phyloP scores from a whole-genome alignment of 2,888 invertebrate genomes.

The Orchestes rusci region DNA sequence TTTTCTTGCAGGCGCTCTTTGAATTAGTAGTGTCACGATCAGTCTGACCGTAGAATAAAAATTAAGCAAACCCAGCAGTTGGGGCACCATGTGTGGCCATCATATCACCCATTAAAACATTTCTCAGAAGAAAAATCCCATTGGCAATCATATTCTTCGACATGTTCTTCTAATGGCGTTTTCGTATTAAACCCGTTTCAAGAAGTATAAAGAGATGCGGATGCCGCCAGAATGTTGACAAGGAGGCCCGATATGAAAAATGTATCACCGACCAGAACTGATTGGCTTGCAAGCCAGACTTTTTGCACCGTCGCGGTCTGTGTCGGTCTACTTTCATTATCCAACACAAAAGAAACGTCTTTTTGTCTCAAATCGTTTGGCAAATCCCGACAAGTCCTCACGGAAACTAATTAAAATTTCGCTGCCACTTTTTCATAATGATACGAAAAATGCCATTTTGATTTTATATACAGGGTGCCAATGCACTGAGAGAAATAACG shows the following conservation, averaged over 20 bases:
- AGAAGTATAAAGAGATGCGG: constrained; percentile 35
- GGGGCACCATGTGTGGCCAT: too few relatives aligned
- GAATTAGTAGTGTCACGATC: too few relatives aligned
- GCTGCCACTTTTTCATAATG: too few relatives aligned
- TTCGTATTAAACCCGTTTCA: constrained; percentile 35
- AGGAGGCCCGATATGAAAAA: constrained; percentile 42
- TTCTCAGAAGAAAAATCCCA: constrained; percentile 21
- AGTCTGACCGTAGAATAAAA: too few relatives aligned
- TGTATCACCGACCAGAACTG: constrained; percentile 38
- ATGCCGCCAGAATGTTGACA: constrained; percentile 39
- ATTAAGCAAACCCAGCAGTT: too few relatives aligned
- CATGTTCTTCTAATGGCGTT: constrained; percentile 35
- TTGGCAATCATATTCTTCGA: constrained; percentile 10
- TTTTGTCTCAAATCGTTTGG: constrained; percentile 30
- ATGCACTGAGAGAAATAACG: neutral
- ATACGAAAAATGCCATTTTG: constrained; percentile 1
- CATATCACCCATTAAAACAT: too few relatives aligned
- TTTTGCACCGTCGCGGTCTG: constrained; percentile 28
- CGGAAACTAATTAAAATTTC: constrained; percentile 34
- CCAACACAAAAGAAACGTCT: constrained; percentile 31
- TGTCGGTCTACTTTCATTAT: constrained; percentile 34
- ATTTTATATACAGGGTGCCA: constrained; percentile 4
- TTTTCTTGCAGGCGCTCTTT: too few relatives aligned
- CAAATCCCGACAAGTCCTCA: constrained; percentile 29
- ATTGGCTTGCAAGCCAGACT: constrained; percentile 31